A percentile compares a stretch with the other conserved stretches of the same genome.
Evolutionary conservation across 2,888 invertebrate species (phyloP).

Genomic region (Caenorhabditis plicata): DNA sequence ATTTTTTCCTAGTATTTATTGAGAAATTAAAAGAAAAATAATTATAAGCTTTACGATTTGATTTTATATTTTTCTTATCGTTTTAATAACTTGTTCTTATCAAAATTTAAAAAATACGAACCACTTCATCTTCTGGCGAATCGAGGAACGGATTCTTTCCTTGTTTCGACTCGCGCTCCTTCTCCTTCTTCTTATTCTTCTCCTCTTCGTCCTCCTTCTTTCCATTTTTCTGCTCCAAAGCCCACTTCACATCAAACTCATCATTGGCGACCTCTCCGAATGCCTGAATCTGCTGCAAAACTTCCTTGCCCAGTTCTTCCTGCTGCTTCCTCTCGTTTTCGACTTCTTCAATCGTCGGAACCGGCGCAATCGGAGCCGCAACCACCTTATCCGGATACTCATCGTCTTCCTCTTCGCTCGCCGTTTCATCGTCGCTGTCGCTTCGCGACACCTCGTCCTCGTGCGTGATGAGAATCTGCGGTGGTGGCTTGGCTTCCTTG

Average conservation of each 20-base stretch:
- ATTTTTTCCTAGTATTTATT: too few relatives aligned
- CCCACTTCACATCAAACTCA: conserved; percentile 65
- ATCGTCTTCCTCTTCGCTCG: conserved; percentile 58
- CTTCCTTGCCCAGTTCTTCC: conserved; percentile 53
- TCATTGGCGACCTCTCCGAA: conserved; percentile 65
- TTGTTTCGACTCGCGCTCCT: conserved; percentile 16
- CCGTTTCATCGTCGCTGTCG: conserved; percentile 50
- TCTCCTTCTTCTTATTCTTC: conserved; percentile 12
- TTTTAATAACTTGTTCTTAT: too few relatives aligned
- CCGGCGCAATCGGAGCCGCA: conserved; percentile 59
- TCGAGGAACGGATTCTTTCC: conserved; percentile 57
- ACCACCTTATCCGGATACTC: conserved; percentile 63
- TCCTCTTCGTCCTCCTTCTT: conserved; percentile 16
- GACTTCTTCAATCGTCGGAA: conserved; percentile 51
- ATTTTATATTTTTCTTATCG: too few relatives aligned
- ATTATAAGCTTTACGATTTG: too few relatives aligned
- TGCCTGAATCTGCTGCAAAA: conserved; percentile 54
- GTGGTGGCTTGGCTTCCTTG: conserved; percentile 12
- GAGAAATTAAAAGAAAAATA: too few relatives aligned
- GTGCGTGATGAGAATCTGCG: conserved; percentile 33
- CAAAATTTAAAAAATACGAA: conserved; percentile 3
- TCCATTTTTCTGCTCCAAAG: conserved; percentile 19
- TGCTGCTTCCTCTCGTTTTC: conserved; percentile 55
- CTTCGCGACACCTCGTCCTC: conserved; percentile 33
- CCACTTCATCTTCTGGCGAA: conserved; percentile 54